A percentile compares a stretch with the other conserved stretches of the same genome.
These are phyloP conservation scores for Balanococcus diminutus DNA, from an alignment of 2,888 invertebrate genomes.

Conservation along the genomic window DNA sequence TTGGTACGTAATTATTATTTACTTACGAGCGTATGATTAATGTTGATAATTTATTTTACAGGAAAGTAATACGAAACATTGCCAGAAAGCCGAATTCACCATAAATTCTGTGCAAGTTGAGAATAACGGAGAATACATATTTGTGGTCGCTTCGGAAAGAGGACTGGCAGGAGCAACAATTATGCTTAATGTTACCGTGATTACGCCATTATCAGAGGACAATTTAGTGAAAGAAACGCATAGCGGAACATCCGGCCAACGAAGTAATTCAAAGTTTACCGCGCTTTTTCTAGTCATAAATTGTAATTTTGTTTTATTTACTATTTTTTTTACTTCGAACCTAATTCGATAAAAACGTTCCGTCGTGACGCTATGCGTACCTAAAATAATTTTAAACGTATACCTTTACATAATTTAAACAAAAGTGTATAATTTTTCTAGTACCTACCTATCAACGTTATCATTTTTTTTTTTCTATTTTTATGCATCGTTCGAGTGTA, in stretches of 20 bases:
- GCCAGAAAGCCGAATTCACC: slow-evolving; percentile 49
- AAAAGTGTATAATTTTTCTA: neutral
- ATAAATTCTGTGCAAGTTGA: slow-evolving; percentile 39
- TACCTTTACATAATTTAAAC: neutral
- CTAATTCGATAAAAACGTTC: neutral
- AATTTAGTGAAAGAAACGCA: slow-evolving; percentile 31
- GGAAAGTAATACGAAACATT: slow-evolving; percentile 45
- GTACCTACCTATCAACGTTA: neutral
- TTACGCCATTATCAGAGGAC: slow-evolving; percentile 45
- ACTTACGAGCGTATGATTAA: too few species aligned
- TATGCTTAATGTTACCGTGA: slow-evolving; percentile 46
- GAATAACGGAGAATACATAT: slow-evolving; percentile 52
- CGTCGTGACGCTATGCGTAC: neutral
- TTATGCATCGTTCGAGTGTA: neutral
- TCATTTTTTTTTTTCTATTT: neutral
- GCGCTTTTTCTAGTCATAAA: neutral
- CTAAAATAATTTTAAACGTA: neutral
- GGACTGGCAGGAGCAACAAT: slow-evolving; percentile 50
- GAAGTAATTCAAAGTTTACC: slow-evolving; percentile 28
- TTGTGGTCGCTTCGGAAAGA: slow-evolving; percentile 39
- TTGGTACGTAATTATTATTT: neutral
- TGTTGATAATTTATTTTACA: neutral
- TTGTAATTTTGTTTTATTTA: slow-evolving; percentile 8
- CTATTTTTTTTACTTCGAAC: neutral
- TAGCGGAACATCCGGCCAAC: slow-evolving; percentile 26